Evolutionary conservation across 2,797 vertebrate genomes (phyloP).

Genomic region (Phylloscopus collybita): DNA sequence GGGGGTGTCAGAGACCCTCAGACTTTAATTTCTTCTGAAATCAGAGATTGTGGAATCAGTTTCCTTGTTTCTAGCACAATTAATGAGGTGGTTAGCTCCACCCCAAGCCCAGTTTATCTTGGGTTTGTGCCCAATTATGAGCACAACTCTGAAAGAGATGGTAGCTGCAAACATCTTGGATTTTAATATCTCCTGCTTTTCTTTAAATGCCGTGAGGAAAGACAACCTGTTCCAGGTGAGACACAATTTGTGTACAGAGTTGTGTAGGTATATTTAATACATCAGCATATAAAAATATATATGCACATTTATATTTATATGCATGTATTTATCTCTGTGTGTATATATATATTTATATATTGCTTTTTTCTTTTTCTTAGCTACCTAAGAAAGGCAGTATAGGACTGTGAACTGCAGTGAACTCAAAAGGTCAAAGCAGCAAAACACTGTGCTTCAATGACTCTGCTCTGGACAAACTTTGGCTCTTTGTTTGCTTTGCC

Average conservation of each 20-base stretch:
- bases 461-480: neutral
- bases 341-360: neutral
- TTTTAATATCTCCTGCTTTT: neutral
- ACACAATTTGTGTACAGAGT: neutral
- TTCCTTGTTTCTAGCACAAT: neutral
- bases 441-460: neutral
- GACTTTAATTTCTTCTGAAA: neutral
- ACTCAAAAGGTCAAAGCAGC: neutral
- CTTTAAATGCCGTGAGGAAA: neutral
- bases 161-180: neutral
- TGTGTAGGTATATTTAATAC: neutral
- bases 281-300: neutral
- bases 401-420: neutral
- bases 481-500: neutral
- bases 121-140: neutral
- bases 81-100: conserved; percentile 34
- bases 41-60: neutral
- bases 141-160: neutral
- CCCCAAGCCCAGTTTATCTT: neutral
- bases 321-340: neutral
- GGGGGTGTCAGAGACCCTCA: neutral
- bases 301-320: neutral
- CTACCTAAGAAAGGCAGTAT: neutral
- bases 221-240: conserved; percentile 1
- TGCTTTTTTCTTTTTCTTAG: neutral